Evolutionary conservation across 2,888 invertebrate genomes (phyloP).

Genomic region (Eubasilissa splendida): DNA sequence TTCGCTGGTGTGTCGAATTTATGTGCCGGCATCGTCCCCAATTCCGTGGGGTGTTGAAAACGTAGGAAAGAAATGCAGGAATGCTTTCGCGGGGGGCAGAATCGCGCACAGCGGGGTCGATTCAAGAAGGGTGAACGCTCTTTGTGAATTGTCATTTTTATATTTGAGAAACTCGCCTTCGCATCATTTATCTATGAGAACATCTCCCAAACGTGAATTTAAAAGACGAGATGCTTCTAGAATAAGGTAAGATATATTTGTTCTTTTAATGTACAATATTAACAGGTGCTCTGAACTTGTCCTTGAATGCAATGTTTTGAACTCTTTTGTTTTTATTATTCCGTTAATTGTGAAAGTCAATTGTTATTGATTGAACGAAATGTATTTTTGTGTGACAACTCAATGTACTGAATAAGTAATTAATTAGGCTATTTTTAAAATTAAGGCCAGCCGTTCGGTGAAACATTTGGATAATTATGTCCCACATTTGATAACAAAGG

Average conservation of each 20-base stretch:
- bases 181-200: slow-evolving; percentile 6
- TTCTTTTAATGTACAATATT: not conserved
- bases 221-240: not conserved
- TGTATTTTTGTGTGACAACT: not conserved
- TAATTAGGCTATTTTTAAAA: no score
- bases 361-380: not conserved
- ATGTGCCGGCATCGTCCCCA: slow-evolving; percentile 27
- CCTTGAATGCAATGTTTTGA: slow-evolving; percentile 8
- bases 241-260: not conserved
- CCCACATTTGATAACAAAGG: no score
- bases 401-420: not conserved
- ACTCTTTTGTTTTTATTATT: not conserved
- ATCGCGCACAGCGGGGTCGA: slow-evolving; percentile 27
- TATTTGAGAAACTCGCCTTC: not conserved
- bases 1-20: slow-evolving; percentile 31
- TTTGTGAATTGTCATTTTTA: slow-evolving; percentile 33
- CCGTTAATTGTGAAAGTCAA: not conserved
- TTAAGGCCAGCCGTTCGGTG: no score
- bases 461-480: no score
- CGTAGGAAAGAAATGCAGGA: slow-evolving; percentile 17
- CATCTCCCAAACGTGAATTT: not conserved
- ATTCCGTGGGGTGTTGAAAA: slow-evolving; percentile 34
- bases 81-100: slow-evolving; percentile 11
- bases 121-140: slow-evolving; percentile 18
- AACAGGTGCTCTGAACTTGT: not conserved